These are phyloP conservation scores for Cherax destructor DNA, from an alignment of 1,140 invertebrate species.

Conservation along the genomic window DNA sequence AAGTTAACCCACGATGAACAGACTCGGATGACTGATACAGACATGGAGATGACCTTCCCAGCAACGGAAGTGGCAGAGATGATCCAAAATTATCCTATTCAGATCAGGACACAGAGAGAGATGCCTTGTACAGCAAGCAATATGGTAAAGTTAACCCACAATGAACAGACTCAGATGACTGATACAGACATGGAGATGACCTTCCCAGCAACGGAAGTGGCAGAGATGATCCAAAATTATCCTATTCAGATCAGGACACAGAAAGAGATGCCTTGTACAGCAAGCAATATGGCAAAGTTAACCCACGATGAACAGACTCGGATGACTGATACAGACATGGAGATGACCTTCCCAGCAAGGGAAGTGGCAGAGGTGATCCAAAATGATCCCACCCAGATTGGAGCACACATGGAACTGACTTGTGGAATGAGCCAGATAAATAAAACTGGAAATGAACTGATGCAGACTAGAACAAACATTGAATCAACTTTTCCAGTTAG, in stretches of 20 bases:
- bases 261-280: neutral
- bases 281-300: neutral
- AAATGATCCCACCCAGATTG: neutral
- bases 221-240: neutral
- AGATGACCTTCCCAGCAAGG: neutral
- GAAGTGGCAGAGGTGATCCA: neutral
- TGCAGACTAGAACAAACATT: neutral
- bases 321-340: neutral
- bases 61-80: neutral
- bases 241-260: neutral
- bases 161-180: neutral
- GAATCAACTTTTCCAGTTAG: neutral
- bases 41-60: neutral
- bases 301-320: neutral
- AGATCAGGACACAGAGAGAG: neutral
- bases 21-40: neutral
- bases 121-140: neutral
- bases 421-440: neutral
- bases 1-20: neutral
- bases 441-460: neutral
- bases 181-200: neutral
- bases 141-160: neutral
- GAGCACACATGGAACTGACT: neutral
- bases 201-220: neutral
- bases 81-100: neutral